Evolutionary conservation across 2,888 invertebrate genomes (phyloP).

Genomic region (Scelioninae gen. 1): DNA sequence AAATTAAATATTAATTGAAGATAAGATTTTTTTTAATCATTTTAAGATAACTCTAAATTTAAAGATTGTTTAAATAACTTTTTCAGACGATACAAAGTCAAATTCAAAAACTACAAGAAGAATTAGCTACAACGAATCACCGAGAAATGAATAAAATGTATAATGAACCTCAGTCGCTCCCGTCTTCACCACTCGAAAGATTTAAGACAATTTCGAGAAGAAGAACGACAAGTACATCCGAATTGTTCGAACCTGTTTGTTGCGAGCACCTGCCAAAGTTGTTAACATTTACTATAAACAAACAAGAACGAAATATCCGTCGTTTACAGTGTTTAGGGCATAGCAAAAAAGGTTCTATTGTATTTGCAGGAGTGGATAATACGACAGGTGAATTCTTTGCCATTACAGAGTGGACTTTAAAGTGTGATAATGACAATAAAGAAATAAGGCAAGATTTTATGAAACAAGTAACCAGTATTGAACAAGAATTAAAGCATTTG

Average conservation of each 20-base stretch:
- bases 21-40: too few relatives aligned
- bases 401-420: constrained; percentile 91
- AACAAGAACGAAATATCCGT: constrained; percentile 87
- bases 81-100: too few relatives aligned
- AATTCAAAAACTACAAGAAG: too few relatives aligned
- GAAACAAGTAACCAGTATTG: constrained; percentile 88
- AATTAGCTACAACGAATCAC: too few relatives aligned
- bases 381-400: constrained; percentile 89
- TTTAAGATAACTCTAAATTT: too few relatives aligned
- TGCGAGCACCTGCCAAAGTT: constrained; percentile 86
- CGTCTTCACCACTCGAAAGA: constrained; percentile 81
- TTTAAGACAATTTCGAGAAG: constrained; percentile 79
- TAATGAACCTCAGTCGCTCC: constrained; percentile 79
- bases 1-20: too few relatives aligned
- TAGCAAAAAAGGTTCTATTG: constrained; percentile 89
- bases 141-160: too few relatives aligned
- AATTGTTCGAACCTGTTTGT: constrained; percentile 86
- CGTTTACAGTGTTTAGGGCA: constrained; percentile 92
- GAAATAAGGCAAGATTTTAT: constrained; percentile 83
- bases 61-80: too few relatives aligned
- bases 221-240: constrained; percentile 85
- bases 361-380: constrained; percentile 91
- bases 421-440: constrained; percentile 73
- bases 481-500: constrained; percentile 91
- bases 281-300: constrained; percentile 78